Base-by-base conservation (phyloP, 2,888 invertebrate genomes). In the Habroteleia sp. region DNA sequence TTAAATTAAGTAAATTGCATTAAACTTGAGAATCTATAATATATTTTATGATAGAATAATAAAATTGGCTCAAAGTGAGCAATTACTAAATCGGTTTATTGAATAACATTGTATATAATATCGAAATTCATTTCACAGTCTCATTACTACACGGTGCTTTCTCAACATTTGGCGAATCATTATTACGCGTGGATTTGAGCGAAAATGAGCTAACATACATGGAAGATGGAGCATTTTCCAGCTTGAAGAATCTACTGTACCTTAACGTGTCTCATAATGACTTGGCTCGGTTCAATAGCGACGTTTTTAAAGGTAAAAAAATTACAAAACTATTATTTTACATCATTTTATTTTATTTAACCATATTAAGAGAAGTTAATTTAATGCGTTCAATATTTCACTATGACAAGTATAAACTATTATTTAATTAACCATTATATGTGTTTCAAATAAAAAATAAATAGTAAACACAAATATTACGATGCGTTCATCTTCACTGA, bases 241-340 rank as follows among this genome's bases (percentile, higher is more conserved):
- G 93, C 5, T 90, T 96, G 72, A 89, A 90, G 17, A 91, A 91
- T 75, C 90, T 96, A 13, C 91, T 92, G 81, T 90, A 91, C 75
- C 91, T 97, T 23, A 93, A 93, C 85, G 89, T 96, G 44, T 93
- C 94, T 1, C 92, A 93, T 77, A 97, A 97, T 89, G 92, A 94
- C 77, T 91, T 97, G 8, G 91, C 92, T 4, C 93, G 93, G 81
- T 92, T 97, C 83, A 96, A 96, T 87, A 95, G 95, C 86, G 95
- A 96, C 84, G 93, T 95, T 52, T 95, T 96, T 82, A 92, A 93
- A 87, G 92, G 91, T 89, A 84, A n/a, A n/a, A n/a, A n/a, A n/a
- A n/a, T n/a, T n/a, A n/a, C n/a, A n/a, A n/a, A n/a, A n/a, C n/a
- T n/a, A n/a, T n/a, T n/a, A n/a, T n/a, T n/a, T n/a, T n/a, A n/a